phyloP scores from a whole-genome alignment of 2,797 vertebrate species.

The Nannoperca australis region DNA sequence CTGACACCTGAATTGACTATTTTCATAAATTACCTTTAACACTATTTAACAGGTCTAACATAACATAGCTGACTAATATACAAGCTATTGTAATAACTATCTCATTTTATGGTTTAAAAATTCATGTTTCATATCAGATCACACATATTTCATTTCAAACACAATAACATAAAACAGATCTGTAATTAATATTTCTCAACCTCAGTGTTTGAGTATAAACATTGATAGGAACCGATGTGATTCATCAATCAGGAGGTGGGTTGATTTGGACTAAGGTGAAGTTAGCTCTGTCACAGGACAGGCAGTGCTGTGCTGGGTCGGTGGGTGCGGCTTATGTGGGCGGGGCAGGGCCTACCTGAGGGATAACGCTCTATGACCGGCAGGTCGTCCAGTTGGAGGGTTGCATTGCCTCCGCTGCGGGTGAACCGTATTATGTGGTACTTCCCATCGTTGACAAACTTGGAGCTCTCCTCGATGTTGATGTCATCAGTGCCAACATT shows the following conservation, averaged over 20 bases:
- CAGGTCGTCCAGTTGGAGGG: conserved; percentile 98
- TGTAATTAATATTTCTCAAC: conserved; percentile 64
- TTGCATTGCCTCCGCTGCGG: conserved; percentile 97
- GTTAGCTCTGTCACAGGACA: conserved; percentile 56
- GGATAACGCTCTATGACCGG: conserved; percentile 98
- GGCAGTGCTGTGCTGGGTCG: conserved; percentile 53
- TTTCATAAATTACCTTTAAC: conserved; percentile 85
- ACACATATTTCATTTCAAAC: conserved; percentile 80
- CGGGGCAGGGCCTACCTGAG: conserved; percentile 91
- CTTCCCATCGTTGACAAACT: conserved; percentile 99
- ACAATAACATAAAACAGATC: conserved; percentile 78
- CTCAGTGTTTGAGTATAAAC: conserved; percentile 68
- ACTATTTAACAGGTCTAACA: conserved; percentile 85
- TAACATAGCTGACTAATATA: conserved; percentile 75
- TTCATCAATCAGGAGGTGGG: conserved; percentile 62
- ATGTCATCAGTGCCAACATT: conserved; percentile 99
- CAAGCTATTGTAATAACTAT: conserved; percentile 71
- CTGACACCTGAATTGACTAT: conserved; percentile 78
- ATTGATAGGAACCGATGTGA: conserved; percentile 66
- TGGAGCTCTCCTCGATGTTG: conserved; percentile 97
- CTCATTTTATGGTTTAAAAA: conserved; percentile 85
- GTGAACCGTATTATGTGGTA: conserved; percentile 99
- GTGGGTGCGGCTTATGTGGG: conserved; percentile 45
- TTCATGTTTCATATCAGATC: conserved; percentile 80
- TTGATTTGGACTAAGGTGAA: conserved; percentile 61